Conservation (phyloP, 2,888 invertebrate species). For the Gastracanthus pulcherrimus region DNA sequence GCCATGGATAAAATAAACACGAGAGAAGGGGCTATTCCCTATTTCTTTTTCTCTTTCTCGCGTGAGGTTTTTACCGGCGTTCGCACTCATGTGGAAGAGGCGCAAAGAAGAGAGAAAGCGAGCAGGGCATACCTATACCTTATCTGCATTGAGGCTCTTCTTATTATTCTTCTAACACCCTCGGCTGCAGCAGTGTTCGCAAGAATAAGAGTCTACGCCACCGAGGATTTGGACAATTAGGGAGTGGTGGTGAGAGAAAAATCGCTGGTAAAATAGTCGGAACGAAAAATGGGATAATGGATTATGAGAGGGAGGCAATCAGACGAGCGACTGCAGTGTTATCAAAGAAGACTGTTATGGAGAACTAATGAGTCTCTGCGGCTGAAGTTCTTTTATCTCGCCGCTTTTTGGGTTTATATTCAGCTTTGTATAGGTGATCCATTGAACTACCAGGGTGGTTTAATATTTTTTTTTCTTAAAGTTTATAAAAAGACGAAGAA, state of each 20-base stretch:
- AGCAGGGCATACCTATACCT: too few species aligned
- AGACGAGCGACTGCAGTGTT: neutral
- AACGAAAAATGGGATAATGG: constrained; percentile 52
- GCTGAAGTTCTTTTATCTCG: too few species aligned
- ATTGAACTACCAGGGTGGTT: too few species aligned
- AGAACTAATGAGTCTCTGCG: too few species aligned
- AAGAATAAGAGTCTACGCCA: neutral
- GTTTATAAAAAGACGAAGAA: too few species aligned
- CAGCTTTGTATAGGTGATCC: too few species aligned
- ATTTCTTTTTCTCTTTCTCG: neutral
- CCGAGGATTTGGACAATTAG: constrained; percentile 39
- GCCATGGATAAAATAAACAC: constrained; percentile 70
- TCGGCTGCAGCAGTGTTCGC: too few species aligned
- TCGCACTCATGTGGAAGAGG: constrained; percentile 22
- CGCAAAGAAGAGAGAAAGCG: too few species aligned
- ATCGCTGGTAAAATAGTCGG: constrained; percentile 19
- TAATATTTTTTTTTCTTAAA: too few species aligned
- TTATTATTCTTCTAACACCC: constrained; percentile 41
- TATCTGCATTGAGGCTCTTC: neutral
- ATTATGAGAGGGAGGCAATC: constrained; percentile 33
- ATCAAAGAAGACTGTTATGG: neutral
- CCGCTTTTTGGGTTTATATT: too few species aligned
- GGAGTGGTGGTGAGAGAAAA: constrained; percentile 19
- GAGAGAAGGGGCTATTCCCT: constrained; percentile 53
- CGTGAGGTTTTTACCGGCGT: neutral